phyloP scores from a whole-genome alignment of 35 echinoderm and acorn worm species.

The Ptychodera flava region DNA sequence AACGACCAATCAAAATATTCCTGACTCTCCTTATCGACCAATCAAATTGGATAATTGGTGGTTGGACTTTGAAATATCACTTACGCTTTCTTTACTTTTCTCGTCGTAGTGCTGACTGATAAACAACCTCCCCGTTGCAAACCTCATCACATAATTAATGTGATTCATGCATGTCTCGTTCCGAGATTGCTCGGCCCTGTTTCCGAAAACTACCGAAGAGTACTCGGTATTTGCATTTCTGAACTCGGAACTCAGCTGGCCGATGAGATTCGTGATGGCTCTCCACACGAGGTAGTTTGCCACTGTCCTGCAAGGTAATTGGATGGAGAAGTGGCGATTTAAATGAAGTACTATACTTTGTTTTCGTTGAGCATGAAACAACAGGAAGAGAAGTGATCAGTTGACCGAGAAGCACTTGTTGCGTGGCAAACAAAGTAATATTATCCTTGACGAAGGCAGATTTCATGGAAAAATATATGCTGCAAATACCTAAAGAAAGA shows the following conservation, averaged over 20 bases:
- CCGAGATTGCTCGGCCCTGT: not conserved
- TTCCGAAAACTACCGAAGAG: slow-evolving; percentile 8
- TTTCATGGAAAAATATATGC: too few species aligned
- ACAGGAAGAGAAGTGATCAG: not conserved
- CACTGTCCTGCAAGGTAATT: slow-evolving; percentile 49
- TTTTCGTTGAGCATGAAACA: too few species aligned
- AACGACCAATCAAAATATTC: not conserved
- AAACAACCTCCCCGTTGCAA: slow-evolving; percentile 6
- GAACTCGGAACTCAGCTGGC: not conserved
- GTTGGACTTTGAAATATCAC: not conserved
- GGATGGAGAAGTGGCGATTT: too few species aligned
- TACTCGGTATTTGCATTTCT: not conserved
- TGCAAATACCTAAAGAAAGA: too few species aligned
- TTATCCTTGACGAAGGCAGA: too few species aligned
- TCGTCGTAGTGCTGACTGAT: not conserved
- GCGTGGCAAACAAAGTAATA: too few species aligned
- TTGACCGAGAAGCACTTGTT: not conserved
- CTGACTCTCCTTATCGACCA: not conserved
- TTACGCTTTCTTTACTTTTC: slow-evolving; percentile 17
- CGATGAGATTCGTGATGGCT: slow-evolving; percentile 20
- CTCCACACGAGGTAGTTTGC: slow-evolving; percentile 58
- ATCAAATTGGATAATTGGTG: not conserved
- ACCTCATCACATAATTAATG: not conserved
- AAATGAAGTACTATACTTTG: too few species aligned
- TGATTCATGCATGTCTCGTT: not conserved